A percentile compares a stretch with the other conserved stretches of the same genome.
These are phyloP conservation scores for Corythaixoides concolor DNA, from an alignment of 2,113 vertebrate species.

Conservation along the genomic window DNA sequence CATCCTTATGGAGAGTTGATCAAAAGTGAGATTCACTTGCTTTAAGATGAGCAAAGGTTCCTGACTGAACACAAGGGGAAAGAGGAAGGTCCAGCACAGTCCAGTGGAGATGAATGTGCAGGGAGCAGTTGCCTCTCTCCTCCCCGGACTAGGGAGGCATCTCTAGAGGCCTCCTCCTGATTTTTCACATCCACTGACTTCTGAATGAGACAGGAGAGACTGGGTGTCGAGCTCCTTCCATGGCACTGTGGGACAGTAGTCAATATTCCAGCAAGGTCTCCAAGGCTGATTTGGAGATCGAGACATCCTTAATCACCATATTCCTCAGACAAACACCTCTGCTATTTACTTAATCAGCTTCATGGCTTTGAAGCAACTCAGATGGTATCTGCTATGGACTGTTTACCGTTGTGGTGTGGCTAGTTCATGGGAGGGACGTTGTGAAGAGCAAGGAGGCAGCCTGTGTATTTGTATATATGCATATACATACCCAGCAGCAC, in stretches of 20 bases:
- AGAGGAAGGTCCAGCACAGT: neutral
- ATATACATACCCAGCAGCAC: neutral
- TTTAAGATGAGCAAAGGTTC: neutral
- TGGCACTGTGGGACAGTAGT: neutral
- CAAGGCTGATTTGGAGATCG: neutral
- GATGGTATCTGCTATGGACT: slow-evolving; percentile 20
- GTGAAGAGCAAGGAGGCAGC: neutral
- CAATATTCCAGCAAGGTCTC: neutral
- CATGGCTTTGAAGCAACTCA: neutral
- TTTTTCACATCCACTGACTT: neutral
- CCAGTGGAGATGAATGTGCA: neutral
- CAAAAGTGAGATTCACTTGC: neutral
- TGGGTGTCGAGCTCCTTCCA: neutral
- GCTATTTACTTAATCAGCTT: neutral
- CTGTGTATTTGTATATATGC: neutral
- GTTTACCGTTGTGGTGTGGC: neutral
- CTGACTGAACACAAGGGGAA: neutral
- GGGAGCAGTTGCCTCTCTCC: neutral
- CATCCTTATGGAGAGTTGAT: neutral
- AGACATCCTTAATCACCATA: slow-evolving; percentile 47
- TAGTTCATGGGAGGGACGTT: neutral
- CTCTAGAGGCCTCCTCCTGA: neutral
- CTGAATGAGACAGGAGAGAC: neutral
- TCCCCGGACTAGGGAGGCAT: neutral
- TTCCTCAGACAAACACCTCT: slow-evolving; percentile 40